Evolutionary conservation across 2,113 vertebrate species (phyloP), one percentile per base, ranked within the genome.

Genomic region (Pholis gunnellus): DNA sequence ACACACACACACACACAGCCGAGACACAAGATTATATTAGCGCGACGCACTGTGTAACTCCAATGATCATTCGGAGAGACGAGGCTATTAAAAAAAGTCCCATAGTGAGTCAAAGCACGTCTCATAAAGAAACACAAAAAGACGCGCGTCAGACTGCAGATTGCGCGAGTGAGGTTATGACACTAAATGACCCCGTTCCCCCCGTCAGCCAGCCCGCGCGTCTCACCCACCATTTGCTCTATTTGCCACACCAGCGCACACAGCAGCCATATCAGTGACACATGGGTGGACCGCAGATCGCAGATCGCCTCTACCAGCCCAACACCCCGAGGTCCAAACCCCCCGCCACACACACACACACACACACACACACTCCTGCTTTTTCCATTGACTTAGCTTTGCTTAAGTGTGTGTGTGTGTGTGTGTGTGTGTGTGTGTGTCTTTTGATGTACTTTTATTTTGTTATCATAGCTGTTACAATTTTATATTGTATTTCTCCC

Each of bases 201-300:
- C 46, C 83, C 78, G 1, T 79, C 87, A 72, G 79, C 76, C 64
- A 1, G 79, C 80, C 68, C 79, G 38, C 80, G 4, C 78, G 5
- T 81, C 82, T 90, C 87, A 90, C 82, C 87, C 85, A 75, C 89
- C 89, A 81, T 88, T 92, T 86, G 85, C 89, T 85, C 88, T 48
- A 90, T 92, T 93, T 91, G 84, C 85, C 88, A 91, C 87, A 86
- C 85, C 81, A 83, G 79, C 66, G 86, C 81, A 77, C 90, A 90
- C 75, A 66, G 82, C 81, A 72, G 79, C 61, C 83, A 6, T 77
- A 89, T 91, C 87, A 84, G 80, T 86, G 71, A 86, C 81, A 91
- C 88, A 80, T 75, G 67, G 61, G 57, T 81, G 79, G 79, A 67
- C 40, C 5, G 38, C 86, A 75, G 83, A 85, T 71, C 5, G 38